Evolutionary conservation across 2,797 vertebrate species (phyloP), one percentile per base, ranked within the genome.

Genomic region (Crypturellus tataupa): DNA sequence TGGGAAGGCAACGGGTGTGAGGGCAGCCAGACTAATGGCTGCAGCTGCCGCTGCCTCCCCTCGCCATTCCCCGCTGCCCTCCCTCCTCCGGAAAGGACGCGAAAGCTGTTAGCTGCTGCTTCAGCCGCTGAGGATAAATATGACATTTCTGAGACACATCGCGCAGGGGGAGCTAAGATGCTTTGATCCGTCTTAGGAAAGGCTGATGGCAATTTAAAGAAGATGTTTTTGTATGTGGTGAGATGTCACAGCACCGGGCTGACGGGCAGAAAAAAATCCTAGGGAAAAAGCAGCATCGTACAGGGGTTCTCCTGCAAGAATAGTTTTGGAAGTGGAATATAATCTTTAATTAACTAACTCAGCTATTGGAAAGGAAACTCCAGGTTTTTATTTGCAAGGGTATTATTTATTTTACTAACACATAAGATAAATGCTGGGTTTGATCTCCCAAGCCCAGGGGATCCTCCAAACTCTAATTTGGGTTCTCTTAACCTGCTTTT

Each of bases 191-290:
- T 81, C 77, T 37, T 4, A 58, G 29, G 81, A 31, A n/a, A 76
- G 60, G 51, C 70, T 70, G 73, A 80, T 90, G 87, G 90, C 84
- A 81, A n/a, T 94, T 75, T 86, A 91, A 92, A 93, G 79, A 79
- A 93, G 85, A 60, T 80, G 60, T 62, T 84, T 60, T 49, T 44
- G 67, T 70, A 33, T 2, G 2, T 62, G 71, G 70, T 71, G 71
- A 90, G 75, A 46, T 64, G 86, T 83, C 89, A 60, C 9, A n/a
- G 29, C 3, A 7, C 46, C 16, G 3, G 42, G 73, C 58, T 79
- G 90, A 80, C 16, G 56, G 86, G 78, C 40, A 40, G 67, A 29
- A 78, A n/a, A 83, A 39, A 3, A 29, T 67, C 39, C 56, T 63
- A 39, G 7, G 56, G 80, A 62, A 93, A 67, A 47, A 39, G 71